phyloP scores from a whole-genome alignment of 2,797 vertebrate genomes.

The Tolypeutes matacus region DNA sequence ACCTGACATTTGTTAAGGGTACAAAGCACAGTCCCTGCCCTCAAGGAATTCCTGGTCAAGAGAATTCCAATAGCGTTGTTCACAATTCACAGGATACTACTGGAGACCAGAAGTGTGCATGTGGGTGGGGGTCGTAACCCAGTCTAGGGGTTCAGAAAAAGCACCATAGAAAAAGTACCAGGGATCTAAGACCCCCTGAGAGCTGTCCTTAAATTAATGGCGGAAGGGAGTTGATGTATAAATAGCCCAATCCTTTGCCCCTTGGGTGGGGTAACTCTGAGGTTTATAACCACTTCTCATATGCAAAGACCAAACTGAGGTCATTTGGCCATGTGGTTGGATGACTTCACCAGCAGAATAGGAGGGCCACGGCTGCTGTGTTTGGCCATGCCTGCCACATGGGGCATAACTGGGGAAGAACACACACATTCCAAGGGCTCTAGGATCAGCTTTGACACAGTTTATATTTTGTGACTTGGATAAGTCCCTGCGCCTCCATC shows the following conservation, averaged over 20 bases:
- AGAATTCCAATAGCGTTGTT: neutral
- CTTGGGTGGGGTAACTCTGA: neutral
- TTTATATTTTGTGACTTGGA: conserved; percentile 30
- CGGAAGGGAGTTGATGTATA: neutral
- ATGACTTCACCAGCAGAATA: conserved; percentile 22
- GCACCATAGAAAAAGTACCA: neutral
- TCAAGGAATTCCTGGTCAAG: conserved; percentile 17
- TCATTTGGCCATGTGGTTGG: neutral
- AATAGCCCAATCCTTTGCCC: neutral
- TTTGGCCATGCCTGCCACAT: neutral
- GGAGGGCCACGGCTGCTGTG: neutral
- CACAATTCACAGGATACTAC: neutral
- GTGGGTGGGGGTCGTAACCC: neutral
- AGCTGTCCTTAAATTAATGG: neutral
- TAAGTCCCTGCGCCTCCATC: neutral
- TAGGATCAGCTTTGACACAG: neutral
- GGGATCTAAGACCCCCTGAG: neutral
- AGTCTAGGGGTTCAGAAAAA: neutral
- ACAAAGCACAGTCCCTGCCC: neutral
- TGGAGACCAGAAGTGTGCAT: neutral
- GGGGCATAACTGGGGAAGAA: neutral
- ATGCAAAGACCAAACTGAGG: conserved; percentile 11
- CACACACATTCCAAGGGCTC: neutral
- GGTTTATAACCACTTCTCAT: neutral
- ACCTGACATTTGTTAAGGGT: neutral